Evolutionary conservation across 2,113 vertebrate species (phyloP).

Genomic region (Aptenodytes forsteri): DNA sequence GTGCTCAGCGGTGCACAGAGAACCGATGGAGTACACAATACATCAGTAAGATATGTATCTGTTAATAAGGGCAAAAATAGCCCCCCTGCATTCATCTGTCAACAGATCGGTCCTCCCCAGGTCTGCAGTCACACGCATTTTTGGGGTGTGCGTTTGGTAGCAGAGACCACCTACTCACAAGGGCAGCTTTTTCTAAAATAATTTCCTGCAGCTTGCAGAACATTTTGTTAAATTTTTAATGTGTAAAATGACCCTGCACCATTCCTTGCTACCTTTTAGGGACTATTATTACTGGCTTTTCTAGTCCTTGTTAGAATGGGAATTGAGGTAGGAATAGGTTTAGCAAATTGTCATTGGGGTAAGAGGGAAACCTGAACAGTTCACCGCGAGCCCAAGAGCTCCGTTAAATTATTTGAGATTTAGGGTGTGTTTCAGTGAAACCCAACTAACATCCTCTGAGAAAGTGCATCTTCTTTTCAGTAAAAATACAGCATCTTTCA

Average conservation of each 20-base stretch:
- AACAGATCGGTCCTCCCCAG: neutral
- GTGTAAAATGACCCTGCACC: neutral
- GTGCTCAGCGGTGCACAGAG: neutral
- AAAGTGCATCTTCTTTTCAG: neutral
- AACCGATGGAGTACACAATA: neutral
- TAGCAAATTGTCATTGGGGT: neutral
- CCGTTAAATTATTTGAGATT: neutral
- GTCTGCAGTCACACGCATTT: neutral
- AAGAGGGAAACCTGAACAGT: neutral
- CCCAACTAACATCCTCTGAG: neutral
- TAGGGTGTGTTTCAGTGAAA: neutral
- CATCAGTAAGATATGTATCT: neutral
- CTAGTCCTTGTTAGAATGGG: neutral
- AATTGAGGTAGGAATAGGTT: neutral
- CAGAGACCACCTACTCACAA: neutral
- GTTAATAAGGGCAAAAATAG: neutral
- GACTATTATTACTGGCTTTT: neutral
- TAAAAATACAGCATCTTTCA: neutral
- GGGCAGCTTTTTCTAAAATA: neutral
- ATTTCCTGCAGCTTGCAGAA: neutral
- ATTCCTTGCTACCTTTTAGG: neutral
- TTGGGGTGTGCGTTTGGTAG: neutral
- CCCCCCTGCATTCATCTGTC: neutral
- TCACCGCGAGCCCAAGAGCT: neutral
- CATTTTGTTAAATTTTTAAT: neutral